Percentiles rank a stretch among this genome's conserved stretches.
phyloP scores from a whole-genome alignment of 1,140 invertebrate species.

The Phortica variegata region DNA sequence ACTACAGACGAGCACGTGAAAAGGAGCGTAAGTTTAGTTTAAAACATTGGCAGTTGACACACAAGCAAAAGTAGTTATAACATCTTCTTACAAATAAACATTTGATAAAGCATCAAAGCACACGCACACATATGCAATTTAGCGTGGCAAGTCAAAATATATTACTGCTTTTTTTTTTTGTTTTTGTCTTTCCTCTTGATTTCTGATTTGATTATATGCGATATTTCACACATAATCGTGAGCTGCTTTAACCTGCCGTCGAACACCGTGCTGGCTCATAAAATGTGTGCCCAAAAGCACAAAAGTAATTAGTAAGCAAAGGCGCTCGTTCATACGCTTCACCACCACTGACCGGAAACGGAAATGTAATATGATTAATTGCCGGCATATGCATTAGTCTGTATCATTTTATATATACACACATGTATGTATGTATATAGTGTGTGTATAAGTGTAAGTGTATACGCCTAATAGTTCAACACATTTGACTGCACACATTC shows the following conservation, averaged over 20 bases:
- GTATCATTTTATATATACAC: not conserved
- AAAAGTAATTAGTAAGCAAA: constrained; percentile 36
- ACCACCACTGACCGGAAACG: constrained; percentile 1
- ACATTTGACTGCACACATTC: constrained; percentile 4
- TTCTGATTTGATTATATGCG: no score
- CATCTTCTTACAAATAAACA: no score
- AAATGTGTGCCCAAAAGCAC: constrained; percentile 16
- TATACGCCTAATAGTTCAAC: not conserved
- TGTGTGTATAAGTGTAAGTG: constrained; percentile 12
- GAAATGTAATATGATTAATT: constrained; percentile 46
- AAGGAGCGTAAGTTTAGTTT: not conserved
- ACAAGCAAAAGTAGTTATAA: no score
- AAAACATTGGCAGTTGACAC: no score
- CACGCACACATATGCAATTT: no score
- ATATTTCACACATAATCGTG: no score
- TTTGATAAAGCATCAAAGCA: no score
- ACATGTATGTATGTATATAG: not conserved
- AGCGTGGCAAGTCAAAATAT: no score
- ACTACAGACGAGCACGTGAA: no score
- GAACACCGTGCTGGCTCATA: constrained; percentile 20
- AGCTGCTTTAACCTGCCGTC: constrained; percentile 5
- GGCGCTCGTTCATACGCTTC: constrained; percentile 8
- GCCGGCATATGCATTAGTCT: not conserved
- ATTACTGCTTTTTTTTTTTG: no score
- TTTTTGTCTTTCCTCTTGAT: no score